Evolutionary conservation across 2,888 invertebrate genomes (phyloP).

Genomic region (Monochamus alternatus): DNA sequence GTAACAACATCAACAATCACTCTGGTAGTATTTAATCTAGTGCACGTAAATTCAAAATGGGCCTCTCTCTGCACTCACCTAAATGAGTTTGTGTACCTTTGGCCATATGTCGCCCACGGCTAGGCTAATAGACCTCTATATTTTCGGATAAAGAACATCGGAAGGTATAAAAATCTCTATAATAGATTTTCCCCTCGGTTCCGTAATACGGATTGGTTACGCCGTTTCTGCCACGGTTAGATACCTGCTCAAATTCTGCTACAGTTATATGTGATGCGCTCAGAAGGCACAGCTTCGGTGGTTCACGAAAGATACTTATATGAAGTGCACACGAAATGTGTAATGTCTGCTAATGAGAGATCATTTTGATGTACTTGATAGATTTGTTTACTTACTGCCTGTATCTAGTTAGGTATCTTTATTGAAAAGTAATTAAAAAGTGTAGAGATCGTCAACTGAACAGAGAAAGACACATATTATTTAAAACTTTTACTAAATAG

Average conservation of each 20-base stretch:
- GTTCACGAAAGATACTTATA: too few relatives aligned
- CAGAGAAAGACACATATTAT: too few relatives aligned
- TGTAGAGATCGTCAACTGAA: too few relatives aligned
- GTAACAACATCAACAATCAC: constrained; percentile 69
- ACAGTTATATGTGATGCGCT: too few relatives aligned
- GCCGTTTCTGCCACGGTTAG: constrained; percentile 7
- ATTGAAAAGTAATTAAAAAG: too few relatives aligned
- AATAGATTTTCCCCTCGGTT: constrained; percentile 15
- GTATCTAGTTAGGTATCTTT: too few relatives aligned
- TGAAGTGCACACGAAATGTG: too few relatives aligned
- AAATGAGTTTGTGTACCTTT: constrained; percentile 41
- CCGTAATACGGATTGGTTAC: constrained; percentile 20
- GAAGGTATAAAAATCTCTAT: constrained; percentile 22
- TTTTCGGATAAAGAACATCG: constrained; percentile 26
- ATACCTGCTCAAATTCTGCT: not conserved
- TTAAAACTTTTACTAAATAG: too few relatives aligned
- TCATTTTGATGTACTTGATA: too few relatives aligned
- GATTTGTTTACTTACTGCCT: too few relatives aligned
- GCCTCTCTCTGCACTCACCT: constrained; percentile 31
- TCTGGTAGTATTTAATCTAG: constrained; percentile 43
- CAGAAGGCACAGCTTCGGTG: too few relatives aligned
- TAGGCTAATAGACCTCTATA: constrained; percentile 49
- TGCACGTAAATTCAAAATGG: constrained; percentile 33
- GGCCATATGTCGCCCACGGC: constrained; percentile 50
- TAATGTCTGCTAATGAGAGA: too few relatives aligned